phyloP scores from a whole-genome alignment of 2,888 invertebrate genomes.

The Aphelenchoides bicaudatus region DNA sequence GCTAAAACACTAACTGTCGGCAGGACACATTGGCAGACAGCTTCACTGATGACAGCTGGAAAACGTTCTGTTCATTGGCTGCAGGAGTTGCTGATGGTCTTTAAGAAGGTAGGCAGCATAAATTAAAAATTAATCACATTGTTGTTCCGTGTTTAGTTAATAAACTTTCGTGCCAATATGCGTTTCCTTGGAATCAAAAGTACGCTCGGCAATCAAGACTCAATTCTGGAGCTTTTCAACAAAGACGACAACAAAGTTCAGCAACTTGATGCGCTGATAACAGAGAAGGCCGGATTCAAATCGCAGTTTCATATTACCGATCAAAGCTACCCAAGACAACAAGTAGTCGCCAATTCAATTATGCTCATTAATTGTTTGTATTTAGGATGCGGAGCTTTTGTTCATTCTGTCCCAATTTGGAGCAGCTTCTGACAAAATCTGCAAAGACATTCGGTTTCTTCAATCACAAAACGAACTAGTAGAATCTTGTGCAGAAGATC shows the following conservation, averaged over 20 bases:
- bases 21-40: constrained; percentile 91
- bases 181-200: constrained; percentile 95
- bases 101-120: not conserved
- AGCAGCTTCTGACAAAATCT: constrained; percentile 84
- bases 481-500: constrained; percentile 81
- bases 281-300: constrained; percentile 82
- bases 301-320: constrained; percentile 80
- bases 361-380: not conserved
- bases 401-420: constrained; percentile 76
- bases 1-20: constrained; percentile 84
- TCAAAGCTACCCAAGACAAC: constrained; percentile 66
- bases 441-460: constrained; percentile 80
- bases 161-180: constrained; percentile 73
- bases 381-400: constrained; percentile 77
- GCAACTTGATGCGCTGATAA: constrained; percentile 76
- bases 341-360: constrained; percentile 29
- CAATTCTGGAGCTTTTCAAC: constrained; percentile 80
- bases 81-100: constrained; percentile 72
- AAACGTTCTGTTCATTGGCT: constrained; percentile 92
- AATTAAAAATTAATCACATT: not conserved
- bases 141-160: constrained; percentile 65
- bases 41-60: constrained; percentile 94
- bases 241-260: constrained; percentile 78
- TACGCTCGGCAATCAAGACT: constrained; percentile 75
- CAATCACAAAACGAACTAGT: constrained; percentile 77